Conservation (phyloP, 2,797 vertebrate species). For the Bradypodion ventrale region DNA sequence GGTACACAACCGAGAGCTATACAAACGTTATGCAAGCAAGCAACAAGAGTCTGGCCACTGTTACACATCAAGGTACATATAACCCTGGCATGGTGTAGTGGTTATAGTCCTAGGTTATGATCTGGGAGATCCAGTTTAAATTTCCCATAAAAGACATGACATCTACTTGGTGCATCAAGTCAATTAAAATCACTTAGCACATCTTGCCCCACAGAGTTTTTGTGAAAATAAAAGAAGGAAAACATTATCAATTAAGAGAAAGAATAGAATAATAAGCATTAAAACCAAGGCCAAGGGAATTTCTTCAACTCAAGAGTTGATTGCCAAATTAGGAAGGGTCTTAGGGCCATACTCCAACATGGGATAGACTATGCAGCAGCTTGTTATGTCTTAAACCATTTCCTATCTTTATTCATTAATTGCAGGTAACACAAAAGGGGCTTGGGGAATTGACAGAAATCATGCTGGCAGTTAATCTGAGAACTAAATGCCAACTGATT, state of each 20-base stretch:
- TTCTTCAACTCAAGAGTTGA: too few species aligned
- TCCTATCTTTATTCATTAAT: too few species aligned
- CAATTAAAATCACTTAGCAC: neutral
- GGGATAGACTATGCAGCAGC: too few species aligned
- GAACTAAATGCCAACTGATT: neutral
- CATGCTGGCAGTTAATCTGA: constrained; percentile 1
- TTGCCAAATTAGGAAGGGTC: too few species aligned
- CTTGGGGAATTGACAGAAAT: neutral
- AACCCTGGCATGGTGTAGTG: neutral
- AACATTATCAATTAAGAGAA: neutral
- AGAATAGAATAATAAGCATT: neutral
- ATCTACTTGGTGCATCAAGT: neutral
- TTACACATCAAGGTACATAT: constrained; percentile 7
- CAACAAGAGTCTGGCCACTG: neutral
- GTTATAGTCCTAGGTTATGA: neutral
- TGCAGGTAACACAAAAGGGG: too few species aligned
- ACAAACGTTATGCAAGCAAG: too few species aligned
- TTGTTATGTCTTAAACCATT: too few species aligned
- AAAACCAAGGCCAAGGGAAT: too few species aligned
- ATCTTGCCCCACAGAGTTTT: neutral
- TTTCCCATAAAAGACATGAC: neutral
- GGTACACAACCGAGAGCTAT: too few species aligned
- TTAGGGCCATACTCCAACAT: too few species aligned
- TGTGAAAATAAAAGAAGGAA: neutral
- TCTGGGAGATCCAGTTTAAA: neutral